These are phyloP conservation scores for Gallirallus australis DNA, from an alignment of 2,797 vertebrate species.

Conservation along the genomic window DNA sequence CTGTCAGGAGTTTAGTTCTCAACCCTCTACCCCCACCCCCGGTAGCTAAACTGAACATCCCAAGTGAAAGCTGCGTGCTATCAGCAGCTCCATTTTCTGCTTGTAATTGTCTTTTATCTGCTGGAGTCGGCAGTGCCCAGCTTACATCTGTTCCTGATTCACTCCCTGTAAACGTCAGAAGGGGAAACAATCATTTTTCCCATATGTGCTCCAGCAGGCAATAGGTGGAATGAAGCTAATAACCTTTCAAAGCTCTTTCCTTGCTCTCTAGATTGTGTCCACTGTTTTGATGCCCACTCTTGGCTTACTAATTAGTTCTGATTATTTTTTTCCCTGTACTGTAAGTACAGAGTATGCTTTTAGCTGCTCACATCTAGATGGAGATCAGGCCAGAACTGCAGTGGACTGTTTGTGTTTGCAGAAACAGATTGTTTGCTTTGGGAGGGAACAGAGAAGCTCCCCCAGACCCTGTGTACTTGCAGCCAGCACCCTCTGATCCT, in stretches of 20 bases:
- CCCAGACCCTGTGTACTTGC: not conserved
- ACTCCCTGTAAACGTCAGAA: not conserved
- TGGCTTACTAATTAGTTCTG: not conserved
- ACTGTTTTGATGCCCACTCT: not conserved
- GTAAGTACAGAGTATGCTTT: not conserved
- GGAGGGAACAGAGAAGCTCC: not conserved
- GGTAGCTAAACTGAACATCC: not conserved
- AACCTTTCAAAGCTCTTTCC: not conserved
- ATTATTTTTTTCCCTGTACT: not conserved
- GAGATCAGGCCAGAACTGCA: not conserved
- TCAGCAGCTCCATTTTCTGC: conserved; percentile 5
- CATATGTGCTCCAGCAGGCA: not conserved
- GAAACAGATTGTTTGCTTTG: not conserved
- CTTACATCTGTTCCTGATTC: not conserved
- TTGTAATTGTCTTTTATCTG: not conserved
- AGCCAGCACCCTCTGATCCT: not conserved
- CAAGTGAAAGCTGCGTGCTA: not conserved
- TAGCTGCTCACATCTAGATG: not conserved
- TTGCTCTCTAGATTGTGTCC: not conserved
- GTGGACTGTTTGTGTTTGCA: not conserved
- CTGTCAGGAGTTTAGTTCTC: not conserved
- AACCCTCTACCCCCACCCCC: not conserved
- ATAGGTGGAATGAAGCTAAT: not conserved
- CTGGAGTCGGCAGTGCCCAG: not conserved
- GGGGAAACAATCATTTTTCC: not conserved